Base-by-base conservation (phyloP, 64 coral and sea anemone genomes). In the Montipora foliosa region DNA sequence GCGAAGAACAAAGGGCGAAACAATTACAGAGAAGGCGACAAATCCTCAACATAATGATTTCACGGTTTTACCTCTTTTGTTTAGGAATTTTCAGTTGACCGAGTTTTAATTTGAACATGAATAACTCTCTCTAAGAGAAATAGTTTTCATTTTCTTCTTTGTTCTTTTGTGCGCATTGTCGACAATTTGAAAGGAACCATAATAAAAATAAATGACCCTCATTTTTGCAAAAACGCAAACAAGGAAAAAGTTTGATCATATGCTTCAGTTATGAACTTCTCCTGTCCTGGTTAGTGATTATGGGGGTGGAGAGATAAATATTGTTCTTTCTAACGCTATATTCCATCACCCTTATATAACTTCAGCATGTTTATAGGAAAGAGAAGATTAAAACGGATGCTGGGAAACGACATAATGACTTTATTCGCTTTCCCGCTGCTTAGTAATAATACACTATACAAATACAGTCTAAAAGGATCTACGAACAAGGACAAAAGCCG, bases 71-170 rank as follows among this genome's bases (percentile, higher is more conserved):
- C 62, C 68, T 45, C 82, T 24, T 86, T 86, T 68, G 37, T 47
- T 48, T 46, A 21, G 9, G 82, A 71, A 86, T 86, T 86, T 86
- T 44, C 82, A 86, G 82, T 86, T 86, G 64, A 86, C 82, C 64
- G 82, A 72, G 64, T 86, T 86, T 86, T 86, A 86, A 86, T 86
- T 86, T 86, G 66, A 86, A 22, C 82, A 70, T 45, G 72, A 86
- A 86, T 70, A 86, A 86, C 66, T 71, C 2, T 17, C 47, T 71
- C 2, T 17, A 6, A 12, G 66, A 19, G 46, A 70, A 86, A 86
- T 86, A 86, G 64, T 71, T 71, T 71, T 67, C 82, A 86, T 86
- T 50, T 20, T 72, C 66, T 5, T 47, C 64, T 49, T 86, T 86
- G 82, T 86, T 71, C 82, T 86, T 86, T 86, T 86, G 82, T 86